Percentiles rank a stretch among this genome's conserved stretches.
phyloP scores from a whole-genome alignment of 1,140 invertebrate species.

The Steinernema feltiae region DNA sequence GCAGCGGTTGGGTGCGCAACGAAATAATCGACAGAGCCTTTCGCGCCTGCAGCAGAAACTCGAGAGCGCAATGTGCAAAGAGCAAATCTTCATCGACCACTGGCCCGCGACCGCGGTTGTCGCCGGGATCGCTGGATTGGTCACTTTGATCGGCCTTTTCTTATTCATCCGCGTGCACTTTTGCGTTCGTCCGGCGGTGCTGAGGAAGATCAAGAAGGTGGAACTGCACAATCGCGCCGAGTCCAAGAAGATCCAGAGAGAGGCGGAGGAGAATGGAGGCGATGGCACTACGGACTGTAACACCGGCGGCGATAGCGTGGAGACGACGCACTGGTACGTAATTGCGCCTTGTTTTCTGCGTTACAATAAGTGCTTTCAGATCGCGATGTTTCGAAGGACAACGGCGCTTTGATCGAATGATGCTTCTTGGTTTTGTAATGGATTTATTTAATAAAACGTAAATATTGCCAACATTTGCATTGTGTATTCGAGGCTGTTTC shows the following conservation, averaged over 20 bases:
- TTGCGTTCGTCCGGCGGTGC: not conserved
- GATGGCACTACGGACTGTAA: not conserved
- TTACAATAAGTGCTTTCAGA: not conserved
- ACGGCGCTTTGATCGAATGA: not conserved
- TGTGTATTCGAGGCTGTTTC: too few species aligned
- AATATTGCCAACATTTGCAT: too few species aligned
- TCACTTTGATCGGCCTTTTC: not conserved
- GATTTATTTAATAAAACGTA: too few species aligned
- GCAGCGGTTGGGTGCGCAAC: too few species aligned
- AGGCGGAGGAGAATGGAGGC: not conserved
- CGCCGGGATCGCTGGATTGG: not conserved
- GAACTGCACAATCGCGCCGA: not conserved
- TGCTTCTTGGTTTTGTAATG: too few species aligned
- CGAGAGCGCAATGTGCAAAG: too few species aligned
- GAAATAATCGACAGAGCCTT: too few species aligned
- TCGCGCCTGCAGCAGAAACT: too few species aligned
- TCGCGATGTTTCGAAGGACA: not conserved
- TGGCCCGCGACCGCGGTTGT: too few species aligned
- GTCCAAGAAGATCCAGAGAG: not conserved
- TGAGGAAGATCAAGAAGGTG: not conserved
- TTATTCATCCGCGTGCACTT: not conserved
- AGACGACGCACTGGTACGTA: not conserved
- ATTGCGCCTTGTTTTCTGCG: too few species aligned
- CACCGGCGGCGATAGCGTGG: not conserved
- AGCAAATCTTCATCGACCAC: too few species aligned